phyloP scores from a whole-genome alignment of 2,797 vertebrate species.

The Acanthiza pusilla region DNA sequence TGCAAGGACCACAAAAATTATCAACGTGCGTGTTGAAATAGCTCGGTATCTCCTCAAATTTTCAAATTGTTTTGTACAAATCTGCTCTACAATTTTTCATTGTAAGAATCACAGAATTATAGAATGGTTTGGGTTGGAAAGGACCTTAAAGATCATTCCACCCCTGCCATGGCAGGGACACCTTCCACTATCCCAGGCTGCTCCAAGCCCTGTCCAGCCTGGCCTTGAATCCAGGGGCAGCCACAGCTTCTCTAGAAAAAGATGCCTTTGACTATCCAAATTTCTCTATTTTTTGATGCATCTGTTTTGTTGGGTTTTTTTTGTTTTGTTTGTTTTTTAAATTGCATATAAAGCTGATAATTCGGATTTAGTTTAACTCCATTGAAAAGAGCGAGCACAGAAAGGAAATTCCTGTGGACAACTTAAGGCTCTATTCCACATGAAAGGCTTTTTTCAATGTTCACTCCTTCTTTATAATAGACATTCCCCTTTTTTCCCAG shows the following conservation, averaged over 20 bases:
- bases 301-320: neutral
- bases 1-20: neutral
- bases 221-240: neutral
- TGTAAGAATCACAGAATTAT: neutral
- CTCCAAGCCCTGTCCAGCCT: neutral
- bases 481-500: neutral
- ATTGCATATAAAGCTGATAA: neutral
- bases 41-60: neutral
- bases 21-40: neutral
- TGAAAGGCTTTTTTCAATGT: neutral
- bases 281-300: neutral
- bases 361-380: neutral
- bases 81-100: neutral
- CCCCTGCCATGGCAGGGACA: neutral
- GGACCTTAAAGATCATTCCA: neutral
- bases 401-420: neutral
- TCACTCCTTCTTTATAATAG: neutral
- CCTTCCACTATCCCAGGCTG: fast-evolving
- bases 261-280: neutral
- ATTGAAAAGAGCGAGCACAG: neutral
- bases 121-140: neutral
- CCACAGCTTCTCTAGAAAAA: neutral
- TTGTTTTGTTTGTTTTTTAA: neutral
- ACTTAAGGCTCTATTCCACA: neutral
- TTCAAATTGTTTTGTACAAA: neutral